Evolutionary conservation across 2,888 invertebrate species (phyloP), one percentile per base, ranked within the genome.

Genomic region (Drosophila tripunctata): DNA sequence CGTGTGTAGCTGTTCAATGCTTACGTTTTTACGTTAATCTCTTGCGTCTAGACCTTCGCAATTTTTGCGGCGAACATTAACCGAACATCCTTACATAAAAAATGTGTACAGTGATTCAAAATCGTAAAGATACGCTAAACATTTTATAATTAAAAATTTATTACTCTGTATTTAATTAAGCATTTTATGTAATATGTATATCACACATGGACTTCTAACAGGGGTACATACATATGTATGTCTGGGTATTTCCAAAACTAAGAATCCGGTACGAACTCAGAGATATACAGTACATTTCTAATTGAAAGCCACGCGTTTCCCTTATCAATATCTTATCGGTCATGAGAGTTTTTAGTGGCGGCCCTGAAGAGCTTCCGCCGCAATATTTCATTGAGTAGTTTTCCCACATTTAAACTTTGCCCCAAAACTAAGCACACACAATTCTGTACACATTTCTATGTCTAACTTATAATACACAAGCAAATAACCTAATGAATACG

Each of bases 31-130:
- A 4, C 15, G 54, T 12, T 74, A 67, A 70, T 78, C 70, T 79
- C 30, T 43, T 17, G 40, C 52, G 72, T 85, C 78, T 82, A 85
- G 85, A 81, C 82, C 82, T 82, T 85, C 79, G 71, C 82, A 81
- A 82, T 72, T 58, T 56, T 44, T 58, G 15, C 27, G 40, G 27
- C 27, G 40, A 22, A 58, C 47, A 47, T 33, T 40, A 35, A 36
- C 41, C 31, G 22, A 15, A 7, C 38, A 56, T 60, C 35, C 52
- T 40, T 54, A 22, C 22, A 19, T 12, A 15, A 10, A 31, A 33
- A 10, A 12, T 48, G 38, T 19, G 12, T 22, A 38, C 22, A 24
- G 24, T 27, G 10, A 8, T 10, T 27, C 10, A 10, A 27, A 27
- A 27, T 27, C 8, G 27, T 27, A 27, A 8, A 10, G 10, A 27